Evolutionary conservation across 2,888 invertebrate genomes (phyloP).

Genomic region (Parochlus steinenii): DNA sequence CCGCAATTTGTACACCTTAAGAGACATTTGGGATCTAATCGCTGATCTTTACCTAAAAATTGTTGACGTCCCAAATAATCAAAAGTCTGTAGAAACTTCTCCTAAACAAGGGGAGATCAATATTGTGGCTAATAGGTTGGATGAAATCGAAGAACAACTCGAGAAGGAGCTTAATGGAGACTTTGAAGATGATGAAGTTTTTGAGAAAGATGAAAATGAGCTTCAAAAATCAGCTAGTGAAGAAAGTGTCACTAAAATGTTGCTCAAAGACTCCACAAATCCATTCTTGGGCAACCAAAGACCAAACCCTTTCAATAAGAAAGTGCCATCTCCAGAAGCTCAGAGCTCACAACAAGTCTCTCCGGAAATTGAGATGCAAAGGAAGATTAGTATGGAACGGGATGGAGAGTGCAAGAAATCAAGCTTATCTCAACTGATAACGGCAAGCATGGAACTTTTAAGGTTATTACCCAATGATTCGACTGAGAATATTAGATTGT

Average conservation of each 20-base stretch:
- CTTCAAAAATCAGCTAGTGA: constrained; percentile 24
- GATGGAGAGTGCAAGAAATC: constrained; percentile 74
- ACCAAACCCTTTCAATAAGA: constrained; percentile 24
- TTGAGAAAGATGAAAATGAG: constrained; percentile 20
- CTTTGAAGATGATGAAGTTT: constrained; percentile 7
- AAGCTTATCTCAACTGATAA: constrained; percentile 72
- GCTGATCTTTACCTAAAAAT: constrained; percentile 37
- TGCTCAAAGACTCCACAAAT: constrained; percentile 9
- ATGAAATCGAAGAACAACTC: constrained; percentile 11
- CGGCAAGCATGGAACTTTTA: constrained; percentile 66
- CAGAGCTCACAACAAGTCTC: constrained; percentile 55
- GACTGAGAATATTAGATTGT: constrained; percentile 32
- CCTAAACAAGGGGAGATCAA: constrained; percentile 21
- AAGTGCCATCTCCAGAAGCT: constrained; percentile 19
- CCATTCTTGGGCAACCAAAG: no score
- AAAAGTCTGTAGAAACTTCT: constrained; percentile 23
- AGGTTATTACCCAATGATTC: constrained; percentile 43
- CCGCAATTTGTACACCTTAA: constrained; percentile 41
- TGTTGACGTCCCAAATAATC: constrained; percentile 14
- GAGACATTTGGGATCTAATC: constrained; percentile 42
- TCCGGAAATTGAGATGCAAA: constrained; percentile 69
- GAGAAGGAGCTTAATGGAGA: constrained; percentile 7
- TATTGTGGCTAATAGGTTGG: constrained; percentile 12
- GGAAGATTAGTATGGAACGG: constrained; percentile 65
- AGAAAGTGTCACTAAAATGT: constrained; percentile 10